Conservation (phyloP, 2,113 vertebrate genomes). For the Crotalus helleri region DNA sequence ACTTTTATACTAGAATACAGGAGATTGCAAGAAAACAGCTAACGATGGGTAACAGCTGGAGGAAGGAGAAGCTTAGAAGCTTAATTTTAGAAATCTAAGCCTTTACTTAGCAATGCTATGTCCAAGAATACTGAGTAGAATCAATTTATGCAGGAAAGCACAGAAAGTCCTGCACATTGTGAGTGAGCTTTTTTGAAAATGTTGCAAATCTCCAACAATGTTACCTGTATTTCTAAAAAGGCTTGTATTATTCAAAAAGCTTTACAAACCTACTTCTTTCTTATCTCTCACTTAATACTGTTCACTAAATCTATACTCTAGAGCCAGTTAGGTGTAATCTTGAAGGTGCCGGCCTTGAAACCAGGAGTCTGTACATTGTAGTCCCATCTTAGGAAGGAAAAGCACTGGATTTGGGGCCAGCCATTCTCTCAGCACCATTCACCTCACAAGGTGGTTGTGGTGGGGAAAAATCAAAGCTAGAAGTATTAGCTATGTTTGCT, state of each 20-base stretch:
- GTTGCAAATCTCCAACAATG: not conserved
- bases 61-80: not conserved
- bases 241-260: not conserved
- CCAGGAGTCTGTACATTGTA: not conserved
- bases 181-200: not conserved
- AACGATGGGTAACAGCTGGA: not conserved
- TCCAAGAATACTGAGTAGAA: not conserved
- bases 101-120: not conserved
- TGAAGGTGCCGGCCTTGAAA: not conserved
- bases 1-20: not conserved
- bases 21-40: not conserved
- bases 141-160: not conserved
- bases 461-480: not conserved
- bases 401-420: not conserved
- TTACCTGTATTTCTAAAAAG: not conserved
- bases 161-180: not conserved
- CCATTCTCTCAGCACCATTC: not conserved
- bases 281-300: not conserved
- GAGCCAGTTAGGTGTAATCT: not conserved
- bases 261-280: not conserved
- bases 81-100: not conserved
- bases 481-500: not conserved
- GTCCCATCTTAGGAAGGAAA: not conserved
- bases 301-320: not conserved
- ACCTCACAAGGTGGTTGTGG: not conserved